phyloP scores from a whole-genome alignment of 2,888 invertebrate genomes.

The Idaea biselata region DNA sequence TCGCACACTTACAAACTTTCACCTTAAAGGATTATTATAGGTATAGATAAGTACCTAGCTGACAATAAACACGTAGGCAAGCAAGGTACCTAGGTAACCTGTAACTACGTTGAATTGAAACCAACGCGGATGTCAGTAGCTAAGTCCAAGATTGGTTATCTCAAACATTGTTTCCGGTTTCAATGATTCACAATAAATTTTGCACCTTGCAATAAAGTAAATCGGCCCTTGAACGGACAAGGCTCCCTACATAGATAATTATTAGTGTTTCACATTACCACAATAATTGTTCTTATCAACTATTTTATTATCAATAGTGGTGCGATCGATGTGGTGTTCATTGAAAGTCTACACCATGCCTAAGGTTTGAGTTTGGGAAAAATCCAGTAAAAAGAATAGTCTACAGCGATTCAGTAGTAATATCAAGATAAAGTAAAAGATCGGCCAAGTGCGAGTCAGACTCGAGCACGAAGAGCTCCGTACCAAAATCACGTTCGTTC shows the following conservation, averaged over 20 bases:
- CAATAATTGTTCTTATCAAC: neutral
- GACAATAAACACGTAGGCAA: no score
- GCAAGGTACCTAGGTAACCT: neutral
- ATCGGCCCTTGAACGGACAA: neutral
- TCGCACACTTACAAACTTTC: no score
- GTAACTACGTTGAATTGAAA: neutral
- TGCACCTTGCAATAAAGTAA: constrained; percentile 3
- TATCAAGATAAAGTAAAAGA: no score
- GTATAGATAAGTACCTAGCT: neutral
- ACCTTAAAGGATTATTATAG: neutral
- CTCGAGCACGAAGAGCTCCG: no score
- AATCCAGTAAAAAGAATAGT: no score
- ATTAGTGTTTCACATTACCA: neutral
- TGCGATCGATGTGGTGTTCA: no score
- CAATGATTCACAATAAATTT: neutral
- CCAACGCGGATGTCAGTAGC: neutral
- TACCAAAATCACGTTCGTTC: no score
- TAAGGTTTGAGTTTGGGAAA: no score
- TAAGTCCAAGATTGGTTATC: neutral
- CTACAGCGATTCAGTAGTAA: no score
- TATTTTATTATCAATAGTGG: no score
- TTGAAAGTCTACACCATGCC: no score
- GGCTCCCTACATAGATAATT: neutral
- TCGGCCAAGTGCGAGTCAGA: no score
- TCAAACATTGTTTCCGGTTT: neutral